Evolutionary conservation across 2,888 invertebrate genomes (phyloP).

Genomic region (Sisyra terminalis): DNA sequence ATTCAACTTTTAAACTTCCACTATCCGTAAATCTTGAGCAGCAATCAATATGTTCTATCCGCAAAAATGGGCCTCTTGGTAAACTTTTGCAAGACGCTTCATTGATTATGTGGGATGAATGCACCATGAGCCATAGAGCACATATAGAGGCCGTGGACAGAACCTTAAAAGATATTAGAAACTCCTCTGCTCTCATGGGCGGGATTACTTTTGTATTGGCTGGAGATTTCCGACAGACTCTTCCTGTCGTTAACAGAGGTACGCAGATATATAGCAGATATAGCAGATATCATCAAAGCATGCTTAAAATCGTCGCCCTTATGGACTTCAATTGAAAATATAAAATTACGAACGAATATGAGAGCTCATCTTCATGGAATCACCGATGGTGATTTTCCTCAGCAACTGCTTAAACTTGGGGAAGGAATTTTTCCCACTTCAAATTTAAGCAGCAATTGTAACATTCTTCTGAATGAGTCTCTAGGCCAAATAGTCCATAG

Average conservation of each 20-base stretch:
- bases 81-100: too few species aligned
- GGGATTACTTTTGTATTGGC: constrained; percentile 13
- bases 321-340: not conserved
- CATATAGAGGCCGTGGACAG: too few species aligned
- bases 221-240: too few species aligned
- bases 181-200: too few species aligned
- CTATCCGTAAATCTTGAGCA: constrained; percentile 10
- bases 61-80: constrained; percentile 14
- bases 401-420: not conserved
- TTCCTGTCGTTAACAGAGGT: not conserved
- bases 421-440: too few species aligned
- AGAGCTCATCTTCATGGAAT: too few species aligned
- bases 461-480: too few species aligned
- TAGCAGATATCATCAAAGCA: not conserved
- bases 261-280: not conserved
- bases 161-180: too few species aligned
- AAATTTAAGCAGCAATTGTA: not conserved
- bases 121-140: constrained; percentile 20
- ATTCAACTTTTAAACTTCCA: constrained; percentile 9
- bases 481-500: not conserved
- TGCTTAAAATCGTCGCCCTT: not conserved
- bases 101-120: constrained; percentile 21
- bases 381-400: not conserved
- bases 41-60: constrained; percentile 12
- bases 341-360: too few species aligned